Conservation (phyloP, 2,888 invertebrate species). For the Anthrax anthrax region DNA sequence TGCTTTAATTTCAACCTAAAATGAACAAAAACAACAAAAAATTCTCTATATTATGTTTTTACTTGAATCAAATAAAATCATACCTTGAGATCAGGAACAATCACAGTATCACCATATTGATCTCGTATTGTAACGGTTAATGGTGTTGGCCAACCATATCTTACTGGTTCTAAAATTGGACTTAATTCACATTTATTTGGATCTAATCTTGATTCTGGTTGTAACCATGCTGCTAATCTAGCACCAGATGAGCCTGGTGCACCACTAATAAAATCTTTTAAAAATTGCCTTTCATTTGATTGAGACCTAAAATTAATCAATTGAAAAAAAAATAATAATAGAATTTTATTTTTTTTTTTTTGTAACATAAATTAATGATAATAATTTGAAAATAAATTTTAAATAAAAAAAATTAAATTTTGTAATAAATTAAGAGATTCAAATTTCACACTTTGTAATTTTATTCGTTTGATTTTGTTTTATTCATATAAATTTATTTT, state of each 20-base stretch:
- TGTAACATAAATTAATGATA: too few species aligned
- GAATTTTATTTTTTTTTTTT: neutral
- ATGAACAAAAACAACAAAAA: neutral
- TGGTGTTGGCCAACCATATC: slow-evolving; percentile 73
- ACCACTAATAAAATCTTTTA: slow-evolving; percentile 82
- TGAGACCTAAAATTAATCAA: slow-evolving; percentile 61
- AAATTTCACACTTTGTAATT: too few species aligned
- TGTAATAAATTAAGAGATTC: too few species aligned
- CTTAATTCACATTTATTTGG: slow-evolving; percentile 66
- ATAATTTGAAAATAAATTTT: too few species aligned
- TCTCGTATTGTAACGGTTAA: slow-evolving; percentile 72
- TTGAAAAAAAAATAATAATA: neutral
- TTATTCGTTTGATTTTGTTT: too few species aligned
- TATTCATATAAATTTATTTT: too few species aligned
- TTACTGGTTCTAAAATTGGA: slow-evolving; percentile 52
- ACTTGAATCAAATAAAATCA: slow-evolving; percentile 14
- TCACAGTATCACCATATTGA: slow-evolving; percentile 81
- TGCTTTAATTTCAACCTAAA: slow-evolving; percentile 31
- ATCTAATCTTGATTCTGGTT: slow-evolving; percentile 84
- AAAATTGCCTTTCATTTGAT: slow-evolving; percentile 82
- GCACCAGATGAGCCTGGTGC: slow-evolving; percentile 77
- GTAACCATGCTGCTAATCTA: slow-evolving; percentile 85
- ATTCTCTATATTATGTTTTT: neutral
- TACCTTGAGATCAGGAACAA: slow-evolving; percentile 73
- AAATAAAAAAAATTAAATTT: too few species aligned